Conservation (phyloP, 2,888 invertebrate species). For the Orchesella flavescens region DNA sequence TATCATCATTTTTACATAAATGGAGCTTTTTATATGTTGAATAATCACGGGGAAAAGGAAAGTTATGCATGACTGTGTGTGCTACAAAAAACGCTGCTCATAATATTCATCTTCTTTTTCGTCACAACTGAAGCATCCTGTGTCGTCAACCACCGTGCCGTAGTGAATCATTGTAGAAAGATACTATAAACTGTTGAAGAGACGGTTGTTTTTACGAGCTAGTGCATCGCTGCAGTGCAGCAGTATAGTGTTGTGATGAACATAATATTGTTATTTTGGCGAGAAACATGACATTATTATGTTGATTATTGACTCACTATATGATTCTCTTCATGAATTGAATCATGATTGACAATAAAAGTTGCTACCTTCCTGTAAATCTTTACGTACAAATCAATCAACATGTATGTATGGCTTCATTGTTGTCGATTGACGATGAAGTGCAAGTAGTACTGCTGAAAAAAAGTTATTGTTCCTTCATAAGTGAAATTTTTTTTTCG, state of each 20-base stretch:
- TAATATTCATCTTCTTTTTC: not conserved
- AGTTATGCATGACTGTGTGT: conserved; percentile 47
- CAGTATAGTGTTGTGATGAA: too few relatives aligned
- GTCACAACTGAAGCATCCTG: too few relatives aligned
- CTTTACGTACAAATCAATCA: conserved; percentile 16
- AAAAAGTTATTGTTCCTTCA: not conserved
- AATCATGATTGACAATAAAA: conserved; percentile 17
- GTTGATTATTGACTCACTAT: too few relatives aligned
- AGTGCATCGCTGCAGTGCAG: too few relatives aligned
- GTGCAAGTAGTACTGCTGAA: not conserved
- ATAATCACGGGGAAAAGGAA: conserved; percentile 47
- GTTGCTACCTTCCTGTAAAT: not conserved
- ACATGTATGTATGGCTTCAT: conserved; percentile 10
- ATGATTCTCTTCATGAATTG: conserved; percentile 9
- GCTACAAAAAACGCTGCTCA: not conserved
- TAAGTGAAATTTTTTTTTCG: conserved; percentile 11
- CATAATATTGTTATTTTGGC: too few relatives aligned
- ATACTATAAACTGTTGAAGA: too few relatives aligned
- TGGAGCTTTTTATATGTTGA: conserved; percentile 18
- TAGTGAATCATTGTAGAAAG: too few relatives aligned
- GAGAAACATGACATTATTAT: too few relatives aligned
- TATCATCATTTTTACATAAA: conserved; percentile 19
- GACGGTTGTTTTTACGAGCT: too few relatives aligned
- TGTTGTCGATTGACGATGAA: conserved; percentile 2
- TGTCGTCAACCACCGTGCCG: not conserved